Conservation (phyloP, 2,113 vertebrate species). For the Anguilla rostrata region DNA sequence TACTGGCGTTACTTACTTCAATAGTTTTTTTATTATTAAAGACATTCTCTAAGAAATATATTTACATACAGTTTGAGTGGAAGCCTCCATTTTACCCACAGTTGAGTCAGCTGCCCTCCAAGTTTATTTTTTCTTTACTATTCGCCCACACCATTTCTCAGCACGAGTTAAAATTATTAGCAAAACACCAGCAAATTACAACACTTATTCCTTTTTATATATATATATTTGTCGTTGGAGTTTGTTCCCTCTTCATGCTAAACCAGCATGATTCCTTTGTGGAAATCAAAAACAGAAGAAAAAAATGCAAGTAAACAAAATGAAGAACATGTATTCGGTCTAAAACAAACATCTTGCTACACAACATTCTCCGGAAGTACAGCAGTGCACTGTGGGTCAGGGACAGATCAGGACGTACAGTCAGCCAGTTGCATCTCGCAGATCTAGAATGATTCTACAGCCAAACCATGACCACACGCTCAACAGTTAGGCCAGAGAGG, state of each 20-base stretch:
- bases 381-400: not conserved
- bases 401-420: not conserved
- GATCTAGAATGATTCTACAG: not conserved
- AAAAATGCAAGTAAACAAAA: not conserved
- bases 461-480: not conserved
- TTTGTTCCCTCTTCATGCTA: constrained; percentile 3
- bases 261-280: not conserved
- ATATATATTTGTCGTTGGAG: not conserved
- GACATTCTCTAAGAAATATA: constrained; percentile 47
- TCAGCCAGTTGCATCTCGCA: not conserved
- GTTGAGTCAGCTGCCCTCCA: constrained; percentile 4
- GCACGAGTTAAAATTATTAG: not conserved
- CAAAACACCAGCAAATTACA: not conserved
- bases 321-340: not conserved
- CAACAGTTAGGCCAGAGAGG: not conserved
- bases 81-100: constrained; percentile 23
- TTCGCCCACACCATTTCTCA: not conserved
- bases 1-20: not conserved
- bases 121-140: not conserved
- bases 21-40: constrained; percentile 47
- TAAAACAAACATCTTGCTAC: not conserved
- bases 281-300: not conserved
- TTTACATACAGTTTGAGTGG: constrained; percentile 43
- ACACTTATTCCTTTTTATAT: not conserved
- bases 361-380: not conserved